A percentile compares a stretch with the other conserved stretches of the same genome.
phyloP scores from a whole-genome alignment of 2,113 vertebrate species.

The Formicarius rufipectus region DNA sequence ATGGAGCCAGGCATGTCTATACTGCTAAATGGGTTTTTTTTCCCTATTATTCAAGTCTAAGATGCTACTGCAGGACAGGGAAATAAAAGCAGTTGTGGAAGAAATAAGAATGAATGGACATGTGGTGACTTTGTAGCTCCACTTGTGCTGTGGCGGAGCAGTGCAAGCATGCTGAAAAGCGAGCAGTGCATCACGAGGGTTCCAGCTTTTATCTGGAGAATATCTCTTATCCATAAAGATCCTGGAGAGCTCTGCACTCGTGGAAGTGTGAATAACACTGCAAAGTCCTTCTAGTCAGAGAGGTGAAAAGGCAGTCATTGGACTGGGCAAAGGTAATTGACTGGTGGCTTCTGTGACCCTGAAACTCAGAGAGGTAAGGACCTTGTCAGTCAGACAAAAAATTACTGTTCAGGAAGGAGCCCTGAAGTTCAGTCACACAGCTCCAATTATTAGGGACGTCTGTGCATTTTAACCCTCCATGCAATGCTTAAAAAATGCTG shows the following conservation, averaged over 20 bases:
- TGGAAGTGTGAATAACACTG: slow-evolving; percentile 56
- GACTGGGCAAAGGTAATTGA: slow-evolving; percentile 58
- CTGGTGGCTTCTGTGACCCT: slow-evolving; percentile 48
- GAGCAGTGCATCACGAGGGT: neutral
- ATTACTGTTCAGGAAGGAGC: neutral
- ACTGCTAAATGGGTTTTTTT: neutral
- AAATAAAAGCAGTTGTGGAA: neutral
- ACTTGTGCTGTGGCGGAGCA: neutral
- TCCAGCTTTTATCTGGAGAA: neutral
- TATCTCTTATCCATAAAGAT: slow-evolving; percentile 37
- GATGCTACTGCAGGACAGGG: neutral
- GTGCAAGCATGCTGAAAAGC: neutral
- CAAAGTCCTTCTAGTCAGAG: slow-evolving; percentile 26
- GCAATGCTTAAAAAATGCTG: neutral
- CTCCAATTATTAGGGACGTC: slow-evolving; percentile 1
- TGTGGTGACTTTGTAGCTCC: neutral
- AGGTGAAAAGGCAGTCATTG: slow-evolving; percentile 49
- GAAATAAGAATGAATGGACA: neutral
- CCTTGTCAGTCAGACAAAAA: slow-evolving; percentile 53
- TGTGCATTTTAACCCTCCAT: slow-evolving; percentile 23
- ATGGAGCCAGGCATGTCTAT: neutral
- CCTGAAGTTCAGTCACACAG: neutral
- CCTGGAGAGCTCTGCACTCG: neutral
- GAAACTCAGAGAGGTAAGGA: neutral
- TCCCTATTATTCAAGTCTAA: neutral